Evolutionary conservation across 2,888 invertebrate genomes (phyloP).

Genomic region (Agriopis leucophaearia): DNA sequence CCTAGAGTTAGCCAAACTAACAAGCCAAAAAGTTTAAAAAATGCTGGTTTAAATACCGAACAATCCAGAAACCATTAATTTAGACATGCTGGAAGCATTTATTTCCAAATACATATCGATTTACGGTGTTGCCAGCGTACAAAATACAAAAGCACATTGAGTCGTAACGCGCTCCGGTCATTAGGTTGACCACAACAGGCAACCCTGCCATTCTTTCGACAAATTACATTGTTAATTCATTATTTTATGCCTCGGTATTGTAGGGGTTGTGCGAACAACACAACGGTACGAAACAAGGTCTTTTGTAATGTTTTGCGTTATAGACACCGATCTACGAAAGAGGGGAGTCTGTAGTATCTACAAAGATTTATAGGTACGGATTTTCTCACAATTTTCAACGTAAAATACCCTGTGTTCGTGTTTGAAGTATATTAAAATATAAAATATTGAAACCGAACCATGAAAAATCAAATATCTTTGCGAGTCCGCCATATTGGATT

Average conservation of each 20-base stretch:
- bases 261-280: slow-evolving; percentile 35
- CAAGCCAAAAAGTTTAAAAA: neutral
- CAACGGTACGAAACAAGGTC: slow-evolving; percentile 24
- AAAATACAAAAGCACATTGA: slow-evolving; percentile 48
- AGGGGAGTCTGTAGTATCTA: neutral
- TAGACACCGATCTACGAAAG: slow-evolving; percentile 12
- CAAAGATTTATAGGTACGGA: too few relatives aligned
- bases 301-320: slow-evolving; percentile 25
- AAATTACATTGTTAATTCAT: slow-evolving; percentile 67
- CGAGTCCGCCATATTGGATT: too few relatives aligned
- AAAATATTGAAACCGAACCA: too few relatives aligned
- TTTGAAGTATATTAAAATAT: too few relatives aligned
- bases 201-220: slow-evolving; percentile 52
- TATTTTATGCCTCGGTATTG: slow-evolving; percentile 50
- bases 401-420: too few relatives aligned
- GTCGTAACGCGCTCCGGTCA: slow-evolving; percentile 55
- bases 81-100: slow-evolving; percentile 6
- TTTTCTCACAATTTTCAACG: too few relatives aligned
- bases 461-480: too few relatives aligned
- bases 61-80: slow-evolving; percentile 31
- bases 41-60: neutral
- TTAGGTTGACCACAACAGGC: slow-evolving; percentile 59
- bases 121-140: slow-evolving; percentile 48
- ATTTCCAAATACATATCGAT: slow-evolving; percentile 57
- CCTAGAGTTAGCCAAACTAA: neutral